Evolutionary conservation across 92 coral and sea anemone species (phyloP).

Genomic region (Desmophyllum pertusum): DNA sequence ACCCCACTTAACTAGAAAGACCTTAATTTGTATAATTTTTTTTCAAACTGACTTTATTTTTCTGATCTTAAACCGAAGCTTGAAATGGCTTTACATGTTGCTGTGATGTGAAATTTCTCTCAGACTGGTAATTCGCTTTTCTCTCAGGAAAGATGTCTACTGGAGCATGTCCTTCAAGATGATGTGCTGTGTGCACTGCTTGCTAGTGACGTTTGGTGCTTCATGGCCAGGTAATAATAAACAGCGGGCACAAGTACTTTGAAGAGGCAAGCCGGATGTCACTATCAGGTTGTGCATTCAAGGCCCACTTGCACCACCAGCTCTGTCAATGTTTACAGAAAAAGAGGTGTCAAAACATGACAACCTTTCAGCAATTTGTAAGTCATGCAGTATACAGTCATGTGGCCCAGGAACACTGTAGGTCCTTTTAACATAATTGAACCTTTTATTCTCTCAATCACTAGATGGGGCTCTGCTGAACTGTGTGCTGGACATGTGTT

Average conservation of each 20-base stretch:
- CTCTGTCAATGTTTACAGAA: no score
- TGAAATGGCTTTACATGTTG: background rate
- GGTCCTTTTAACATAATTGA: background rate
- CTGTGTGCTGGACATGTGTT: slow-evolving; percentile 76
- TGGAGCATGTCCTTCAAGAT: slow-evolving; percentile 68
- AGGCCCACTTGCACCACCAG: no score
- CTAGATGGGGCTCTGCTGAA: slow-evolving; percentile 93
- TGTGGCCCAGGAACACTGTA: no score
- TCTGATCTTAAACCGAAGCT: background rate
- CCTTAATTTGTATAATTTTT: no score
- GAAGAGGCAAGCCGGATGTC: no score
- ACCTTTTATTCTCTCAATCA: background rate
- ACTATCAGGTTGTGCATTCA: no score
- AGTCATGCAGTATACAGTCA: no score
- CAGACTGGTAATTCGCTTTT: background rate
- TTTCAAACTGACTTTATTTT: no score
- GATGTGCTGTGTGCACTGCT: slow-evolving; percentile 58
- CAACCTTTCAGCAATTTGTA: no score
- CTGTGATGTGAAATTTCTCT: background rate
- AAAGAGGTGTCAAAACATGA: no score
- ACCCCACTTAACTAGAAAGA: no score
- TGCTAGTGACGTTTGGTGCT: slow-evolving; percentile 92
- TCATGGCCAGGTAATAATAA: slow-evolving; percentile 94
- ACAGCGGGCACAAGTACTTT: background rate
- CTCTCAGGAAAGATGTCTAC: slow-evolving; percentile 77